Base-by-base conservation (phyloP, 2,797 vertebrate species). In the Sebastes umbrosus region DNA sequence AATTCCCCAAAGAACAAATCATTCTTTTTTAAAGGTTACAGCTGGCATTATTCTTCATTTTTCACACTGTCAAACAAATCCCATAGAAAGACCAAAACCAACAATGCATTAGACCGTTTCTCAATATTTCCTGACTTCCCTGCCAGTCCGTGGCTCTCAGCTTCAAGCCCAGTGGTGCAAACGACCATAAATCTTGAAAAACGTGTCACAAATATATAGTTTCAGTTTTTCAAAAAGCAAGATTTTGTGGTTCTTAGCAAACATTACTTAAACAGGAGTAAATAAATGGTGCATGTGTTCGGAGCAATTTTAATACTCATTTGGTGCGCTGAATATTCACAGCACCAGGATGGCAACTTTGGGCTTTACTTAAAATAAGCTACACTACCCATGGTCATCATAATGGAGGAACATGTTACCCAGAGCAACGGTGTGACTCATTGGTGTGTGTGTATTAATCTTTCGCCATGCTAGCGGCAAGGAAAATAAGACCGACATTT, bases 31-130 rank as follows among this genome's bases (percentile, higher is more conserved):
- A 32, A 43, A 69, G 7, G 32, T 9, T 57, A 32, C 39, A 2
- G 5, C 22, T 62, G 22, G 7, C 12, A 2, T 43, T 55, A 27
- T 65, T 64, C 27, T 57, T 10, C 24, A 11, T 36, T 68, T 34
- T 36, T 68, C n/a, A 16, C 39, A 43, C 13, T 43, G 39, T 43
- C 39, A 43, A 43, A 43, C 39, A 43, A 43, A 54, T 65, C 20
- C 29, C 18, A 73, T 57, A 20, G 50, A 83, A 75, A 79, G n/a
- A 46, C 43, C 76, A 20, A 83, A 82, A 46, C 50, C n/a, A 54
- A 16, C 18, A 59, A 69, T 70, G 16, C 11, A 18, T 36, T 22
- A 24, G 29, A 64, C 14, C 0, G 5, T 43, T 16, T 25, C 14
- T 32, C 39, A 46, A 25, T 29, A 24, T n/a, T 58, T 55, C 16